Conservation (phyloP, 1,140 invertebrate genomes). For the Stegodyphus mimosarum region DNA sequence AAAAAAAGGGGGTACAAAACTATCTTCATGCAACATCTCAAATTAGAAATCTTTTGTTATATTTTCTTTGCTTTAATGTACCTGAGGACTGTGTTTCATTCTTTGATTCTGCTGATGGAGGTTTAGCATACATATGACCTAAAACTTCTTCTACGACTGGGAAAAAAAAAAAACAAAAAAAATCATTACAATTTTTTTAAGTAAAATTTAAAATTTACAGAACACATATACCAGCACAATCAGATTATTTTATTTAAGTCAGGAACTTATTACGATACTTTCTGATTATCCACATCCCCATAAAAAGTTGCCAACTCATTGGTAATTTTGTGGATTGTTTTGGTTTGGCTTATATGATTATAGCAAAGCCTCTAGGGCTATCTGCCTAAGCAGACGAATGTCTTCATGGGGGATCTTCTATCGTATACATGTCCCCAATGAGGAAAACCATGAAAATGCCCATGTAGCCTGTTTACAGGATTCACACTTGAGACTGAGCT, state of each 20-base stretch:
- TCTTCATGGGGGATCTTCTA: no score
- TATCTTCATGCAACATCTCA: no score
- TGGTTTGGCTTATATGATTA: no score
- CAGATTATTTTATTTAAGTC: not conserved
- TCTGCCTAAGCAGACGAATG: no score
- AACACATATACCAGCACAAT: not conserved
- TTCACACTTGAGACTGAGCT: no score
- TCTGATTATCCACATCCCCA: not conserved
- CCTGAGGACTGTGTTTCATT: constrained; percentile 57
- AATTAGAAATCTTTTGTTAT: not conserved
- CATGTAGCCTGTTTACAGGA: no score
- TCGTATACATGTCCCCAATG: no score
- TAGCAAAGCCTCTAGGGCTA: no score
- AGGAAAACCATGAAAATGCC: no score
- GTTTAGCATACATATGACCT: constrained; percentile 59
- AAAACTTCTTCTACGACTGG: constrained; percentile 60
- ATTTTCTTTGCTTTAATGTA: constrained; percentile 6
- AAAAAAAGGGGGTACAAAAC: no score
- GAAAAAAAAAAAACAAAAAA: constrained; percentile 19
- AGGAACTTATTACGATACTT: not conserved
- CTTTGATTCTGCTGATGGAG: constrained; percentile 53
- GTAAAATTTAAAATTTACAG: not conserved
- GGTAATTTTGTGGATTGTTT: not conserved
- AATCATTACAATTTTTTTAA: no score
- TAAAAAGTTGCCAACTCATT: no score